A percentile compares a stretch with the other conserved stretches of the same genome.
These are phyloP conservation scores for Agrilus mali DNA, from an alignment of 2,888 invertebrate species.

Conservation along the genomic window DNA sequence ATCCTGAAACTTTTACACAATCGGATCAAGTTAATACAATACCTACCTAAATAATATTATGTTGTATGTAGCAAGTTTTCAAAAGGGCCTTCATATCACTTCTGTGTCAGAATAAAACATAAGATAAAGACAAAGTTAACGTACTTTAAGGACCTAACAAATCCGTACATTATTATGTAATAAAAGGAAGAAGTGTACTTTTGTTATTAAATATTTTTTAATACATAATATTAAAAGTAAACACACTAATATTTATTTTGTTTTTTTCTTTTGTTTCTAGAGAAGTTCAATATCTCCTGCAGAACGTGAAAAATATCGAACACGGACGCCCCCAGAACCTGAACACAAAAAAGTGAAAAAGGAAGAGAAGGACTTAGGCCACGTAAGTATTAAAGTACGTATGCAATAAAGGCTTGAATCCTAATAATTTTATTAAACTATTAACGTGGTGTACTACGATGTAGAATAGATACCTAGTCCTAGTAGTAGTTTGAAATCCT, in stretches of 20 bases:
- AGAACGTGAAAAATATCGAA: conserved; percentile 70
- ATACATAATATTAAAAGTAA: background rate
- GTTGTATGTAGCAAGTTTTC: too few species aligned
- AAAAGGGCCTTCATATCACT: too few species aligned
- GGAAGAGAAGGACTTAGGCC: conserved; percentile 68
- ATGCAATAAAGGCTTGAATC: conserved; percentile 3
- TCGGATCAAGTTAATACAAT: too few species aligned
- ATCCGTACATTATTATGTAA: too few species aligned
- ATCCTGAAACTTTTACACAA: too few species aligned
- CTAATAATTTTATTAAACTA: background rate
- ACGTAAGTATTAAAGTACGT: conserved; percentile 54
- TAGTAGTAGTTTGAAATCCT: background rate
- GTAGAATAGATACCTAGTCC: background rate
- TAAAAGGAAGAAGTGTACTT: too few species aligned
- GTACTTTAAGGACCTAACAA: too few species aligned
- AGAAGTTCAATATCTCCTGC: conserved; percentile 73
- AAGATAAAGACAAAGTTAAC: too few species aligned
- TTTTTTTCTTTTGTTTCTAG: conserved; percentile 39
- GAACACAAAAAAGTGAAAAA: conserved; percentile 66
- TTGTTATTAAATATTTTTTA: background rate
- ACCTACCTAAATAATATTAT: too few species aligned
- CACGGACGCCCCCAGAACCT: conserved; percentile 63
- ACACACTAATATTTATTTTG: background rate
- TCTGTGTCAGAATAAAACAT: too few species aligned
- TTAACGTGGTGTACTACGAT: background rate